Evolutionary conservation across 2,888 invertebrate genomes (phyloP), one percentile per base, ranked within the genome.

Genomic region (Archips xylosteana): DNA sequence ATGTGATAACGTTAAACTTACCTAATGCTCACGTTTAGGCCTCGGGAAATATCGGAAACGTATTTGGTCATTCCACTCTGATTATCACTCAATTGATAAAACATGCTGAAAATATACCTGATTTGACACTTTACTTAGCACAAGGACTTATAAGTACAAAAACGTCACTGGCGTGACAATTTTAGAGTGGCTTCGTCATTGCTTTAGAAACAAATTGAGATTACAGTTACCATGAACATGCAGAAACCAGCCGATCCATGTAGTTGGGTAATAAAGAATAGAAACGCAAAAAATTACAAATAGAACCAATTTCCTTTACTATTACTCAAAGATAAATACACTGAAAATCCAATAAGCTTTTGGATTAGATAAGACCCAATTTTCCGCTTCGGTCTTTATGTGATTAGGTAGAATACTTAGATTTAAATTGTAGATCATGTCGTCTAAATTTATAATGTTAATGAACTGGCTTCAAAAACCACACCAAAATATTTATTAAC

Each of bases 401-500:
- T 23, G 23, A 23, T 23, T 23, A 23, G 23, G 23, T 23, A 23
- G 23, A 23, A 23, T 23, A 23, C 23, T 23, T 23, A 23, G 23
- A 23, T 1, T 23, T 23, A 23, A 23, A 23, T 23, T 47, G 45
- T 1, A 47, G 10, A 47, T 12, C 12, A 12, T 47, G 10, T 47
- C 10, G 12, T 47, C 45, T 23, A 2, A 42, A 42, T 47, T 13
- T 47, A 47, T 2, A 47, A 47, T 9, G 42, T 8, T 2, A 65
- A 45, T 23, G 23, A 1, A 23, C 23, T 23, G 23, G 23, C 23
- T 23, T 23, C 23, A 23, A 23, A 23, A 23, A 23, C 23, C 23
- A 23, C 23, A 23, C 23, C 23, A 23, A 23, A 79, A 81, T 73
- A 74, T 74, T 15, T 51, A 81, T 81, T 76, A 78, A 80, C 78